Evolutionary conservation across 1,140 invertebrate genomes (phyloP).

Genomic region (Scaptomyza graminum): DNA sequence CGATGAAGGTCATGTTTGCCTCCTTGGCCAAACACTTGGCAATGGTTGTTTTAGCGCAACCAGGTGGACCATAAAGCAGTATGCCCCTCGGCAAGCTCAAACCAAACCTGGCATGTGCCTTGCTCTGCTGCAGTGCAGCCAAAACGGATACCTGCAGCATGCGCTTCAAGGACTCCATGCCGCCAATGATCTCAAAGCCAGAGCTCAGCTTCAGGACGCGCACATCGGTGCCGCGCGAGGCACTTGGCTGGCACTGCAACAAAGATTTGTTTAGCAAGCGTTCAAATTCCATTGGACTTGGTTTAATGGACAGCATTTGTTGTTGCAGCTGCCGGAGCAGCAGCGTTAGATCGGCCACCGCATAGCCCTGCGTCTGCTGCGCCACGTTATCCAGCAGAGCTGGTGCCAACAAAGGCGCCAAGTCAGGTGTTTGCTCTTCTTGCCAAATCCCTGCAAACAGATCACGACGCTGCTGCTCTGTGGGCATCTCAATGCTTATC

Average conservation of each 20-base stretch:
- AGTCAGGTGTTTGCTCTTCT: conserved; percentile 2
- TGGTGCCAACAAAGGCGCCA: background rate
- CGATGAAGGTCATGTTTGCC: conserved; percentile 86
- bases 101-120: conserved; percentile 86
- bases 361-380: conserved; percentile 73
- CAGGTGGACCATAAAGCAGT: conserved; percentile 90
- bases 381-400: conserved; percentile 51
- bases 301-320: conserved; percentile 15
- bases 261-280: conserved; percentile 36
- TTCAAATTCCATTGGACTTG: conserved; percentile 24
- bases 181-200: conserved; percentile 87
- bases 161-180: conserved; percentile 87
- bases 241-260: conserved; percentile 78
- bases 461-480: conserved; percentile 57
- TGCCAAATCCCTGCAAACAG: conserved; percentile 45
- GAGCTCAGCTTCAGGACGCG: conserved; percentile 84
- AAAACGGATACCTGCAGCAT: conserved; percentile 87
- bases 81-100: conserved; percentile 86
- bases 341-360: conserved; percentile 62
- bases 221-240: conserved; percentile 85
- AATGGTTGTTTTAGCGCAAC: conserved; percentile 90
- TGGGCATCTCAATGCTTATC: conserved; percentile 87
- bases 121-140: conserved; percentile 87
- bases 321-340: conserved; percentile 58
- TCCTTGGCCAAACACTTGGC: conserved; percentile 88